Conservation (phyloP, 1,140 invertebrate genomes). For the Cardiocondyla obscurior region DNA sequence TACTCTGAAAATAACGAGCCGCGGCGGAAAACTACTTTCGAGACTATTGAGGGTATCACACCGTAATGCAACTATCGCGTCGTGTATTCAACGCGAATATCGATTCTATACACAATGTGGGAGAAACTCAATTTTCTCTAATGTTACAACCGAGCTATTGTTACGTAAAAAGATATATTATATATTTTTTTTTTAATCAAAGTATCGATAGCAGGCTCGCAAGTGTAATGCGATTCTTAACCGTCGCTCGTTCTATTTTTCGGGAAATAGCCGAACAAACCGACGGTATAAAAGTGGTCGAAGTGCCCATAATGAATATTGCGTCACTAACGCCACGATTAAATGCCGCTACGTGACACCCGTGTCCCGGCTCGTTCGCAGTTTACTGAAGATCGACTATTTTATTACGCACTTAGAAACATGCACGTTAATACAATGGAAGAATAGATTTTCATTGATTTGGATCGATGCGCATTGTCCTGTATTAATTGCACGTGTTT, state of each 20-base stretch:
- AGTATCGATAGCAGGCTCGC: background rate
- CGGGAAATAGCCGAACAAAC: slow-evolving; percentile 13
- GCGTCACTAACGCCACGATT: slow-evolving; percentile 1
- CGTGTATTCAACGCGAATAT: background rate
- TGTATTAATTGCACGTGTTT: background rate
- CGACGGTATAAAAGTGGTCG: background rate
- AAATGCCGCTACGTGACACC: background rate
- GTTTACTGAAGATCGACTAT: slow-evolving; percentile 52
- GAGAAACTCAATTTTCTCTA: slow-evolving; percentile 2
- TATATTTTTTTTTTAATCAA: too few relatives aligned
- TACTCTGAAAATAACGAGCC: background rate
- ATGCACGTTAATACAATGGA: slow-evolving; percentile 65
- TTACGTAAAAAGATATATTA: background rate
- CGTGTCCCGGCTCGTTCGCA: background rate
- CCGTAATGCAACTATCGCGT: background rate
- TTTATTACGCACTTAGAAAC: slow-evolving; percentile 64
- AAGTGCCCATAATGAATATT: slow-evolving; percentile 29
- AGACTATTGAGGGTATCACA: background rate
- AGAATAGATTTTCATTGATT: too few relatives aligned
- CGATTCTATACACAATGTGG: background rate
- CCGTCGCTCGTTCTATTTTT: slow-evolving; percentile 1
- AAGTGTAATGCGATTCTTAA: background rate
- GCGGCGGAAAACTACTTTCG: slow-evolving; percentile 11
- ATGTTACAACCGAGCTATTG: background rate
- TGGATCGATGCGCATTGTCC: background rate